Conservation (phyloP, 1,140 invertebrate genomes). For the Cardiocondyla obscurior region DNA sequence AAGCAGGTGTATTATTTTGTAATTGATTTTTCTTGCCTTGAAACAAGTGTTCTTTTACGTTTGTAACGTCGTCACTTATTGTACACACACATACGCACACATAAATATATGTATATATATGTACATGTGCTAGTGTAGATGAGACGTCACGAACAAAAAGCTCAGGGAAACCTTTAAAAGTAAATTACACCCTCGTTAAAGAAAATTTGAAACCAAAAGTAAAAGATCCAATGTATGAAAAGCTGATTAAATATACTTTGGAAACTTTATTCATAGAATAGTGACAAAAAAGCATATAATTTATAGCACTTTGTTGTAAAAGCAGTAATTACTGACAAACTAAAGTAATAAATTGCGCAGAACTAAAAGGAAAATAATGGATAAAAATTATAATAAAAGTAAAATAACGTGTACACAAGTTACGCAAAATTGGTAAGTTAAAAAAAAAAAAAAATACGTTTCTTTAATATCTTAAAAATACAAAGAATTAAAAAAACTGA, state of each 20-base stretch:
- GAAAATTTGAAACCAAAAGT: slow-evolving; percentile 5
- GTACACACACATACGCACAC: neutral
- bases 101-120: too few species aligned
- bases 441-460: neutral
- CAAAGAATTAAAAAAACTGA: neutral
- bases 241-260: neutral
- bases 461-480: neutral
- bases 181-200: slow-evolving; percentile 23
- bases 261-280: neutral
- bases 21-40: neutral
- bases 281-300: neutral
- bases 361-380: neutral
- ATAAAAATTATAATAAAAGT: neutral
- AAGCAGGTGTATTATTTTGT: neutral
- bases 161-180: neutral
- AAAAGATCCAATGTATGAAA: neutral
- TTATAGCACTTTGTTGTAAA: neutral
- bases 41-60: slow-evolving; percentile 1
- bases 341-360: neutral
- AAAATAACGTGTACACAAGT: neutral
- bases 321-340: neutral
- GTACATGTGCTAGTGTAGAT: neutral
- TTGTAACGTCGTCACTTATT: neutral
- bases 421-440: neutral
- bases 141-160: slow-evolving; percentile 3